Conservation (phyloP, 2,797 vertebrate genomes). For the Mormyrops boulengeri region DNA sequence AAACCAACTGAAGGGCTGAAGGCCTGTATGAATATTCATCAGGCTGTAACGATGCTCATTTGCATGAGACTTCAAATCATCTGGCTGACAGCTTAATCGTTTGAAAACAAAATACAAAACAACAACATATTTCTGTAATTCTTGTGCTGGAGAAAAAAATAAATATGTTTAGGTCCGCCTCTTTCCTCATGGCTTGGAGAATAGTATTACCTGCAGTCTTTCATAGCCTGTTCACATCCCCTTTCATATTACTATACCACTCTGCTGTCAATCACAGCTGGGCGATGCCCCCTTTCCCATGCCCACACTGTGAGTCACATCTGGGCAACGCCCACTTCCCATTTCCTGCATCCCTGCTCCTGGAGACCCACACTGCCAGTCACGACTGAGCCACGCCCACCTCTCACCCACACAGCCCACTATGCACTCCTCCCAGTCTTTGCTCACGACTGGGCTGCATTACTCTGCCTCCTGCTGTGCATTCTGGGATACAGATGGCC, state of each 20-base stretch:
- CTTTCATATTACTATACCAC: not conserved
- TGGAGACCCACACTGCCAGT: not conserved
- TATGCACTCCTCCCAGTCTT: slow-evolving; percentile 31
- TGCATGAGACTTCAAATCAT: slow-evolving; percentile 16
- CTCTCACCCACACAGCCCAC: not conserved
- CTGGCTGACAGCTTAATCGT: slow-evolving; percentile 9
- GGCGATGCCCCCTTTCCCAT: not conserved
- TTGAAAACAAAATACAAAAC: slow-evolving; percentile 5
- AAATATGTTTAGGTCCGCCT: not conserved
- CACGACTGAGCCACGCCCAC: not conserved
- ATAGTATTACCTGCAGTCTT: not conserved
- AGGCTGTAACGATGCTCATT: not conserved
- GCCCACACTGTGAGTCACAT: not conserved
- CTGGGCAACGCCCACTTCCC: not conserved
- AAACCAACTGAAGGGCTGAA: not conserved
- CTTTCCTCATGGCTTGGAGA: not conserved
- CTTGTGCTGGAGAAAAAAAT: not conserved
- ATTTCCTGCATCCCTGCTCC: not conserved
- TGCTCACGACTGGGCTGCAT: slow-evolving; percentile 2
- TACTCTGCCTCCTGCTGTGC: slow-evolving; percentile 9
- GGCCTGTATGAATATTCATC: slow-evolving; percentile 12
- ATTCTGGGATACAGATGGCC: slow-evolving; percentile 11
- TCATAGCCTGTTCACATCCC: not conserved
- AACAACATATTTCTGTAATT: not conserved
- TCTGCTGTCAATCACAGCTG: not conserved